phyloP scores from a whole-genome alignment of 1,140 invertebrate genomes.

The Tetraneura akinire region DNA sequence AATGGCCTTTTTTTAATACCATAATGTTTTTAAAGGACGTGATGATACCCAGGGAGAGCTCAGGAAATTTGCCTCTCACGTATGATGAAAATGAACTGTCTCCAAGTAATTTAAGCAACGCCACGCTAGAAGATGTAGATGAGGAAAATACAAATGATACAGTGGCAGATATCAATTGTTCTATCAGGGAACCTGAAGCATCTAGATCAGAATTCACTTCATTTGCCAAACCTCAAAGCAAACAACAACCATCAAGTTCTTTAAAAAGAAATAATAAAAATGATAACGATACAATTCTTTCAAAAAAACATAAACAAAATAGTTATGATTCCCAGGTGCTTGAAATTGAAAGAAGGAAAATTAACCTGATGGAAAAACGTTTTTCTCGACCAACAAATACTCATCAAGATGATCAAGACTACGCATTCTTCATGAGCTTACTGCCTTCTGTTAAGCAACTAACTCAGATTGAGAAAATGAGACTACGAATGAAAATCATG shows the following conservation, averaged over 20 bases:
- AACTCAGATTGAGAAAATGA: slow-evolving; percentile 8
- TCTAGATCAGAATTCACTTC: slow-evolving; percentile 18
- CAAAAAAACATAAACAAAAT: slow-evolving; percentile 25
- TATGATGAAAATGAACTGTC: neutral
- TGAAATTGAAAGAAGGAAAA: slow-evolving; percentile 3
- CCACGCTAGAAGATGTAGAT: slow-evolving; percentile 13
- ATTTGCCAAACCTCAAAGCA: slow-evolving; percentile 27
- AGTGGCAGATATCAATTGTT: slow-evolving; percentile 15
- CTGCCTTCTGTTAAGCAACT: slow-evolving; percentile 4
- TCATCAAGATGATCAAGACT: slow-evolving; percentile 12
- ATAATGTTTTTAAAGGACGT: slow-evolving; percentile 17
- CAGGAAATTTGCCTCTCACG: slow-evolving; percentile 16
- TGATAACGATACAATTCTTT: slow-evolving; percentile 13
- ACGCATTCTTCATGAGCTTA: slow-evolving; percentile 18
- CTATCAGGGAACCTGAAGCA: slow-evolving; percentile 2
- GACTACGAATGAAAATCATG: slow-evolving; percentile 5
- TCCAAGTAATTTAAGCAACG: slow-evolving; percentile 12
- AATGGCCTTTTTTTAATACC: slow-evolving; percentile 21
- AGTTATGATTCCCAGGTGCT: slow-evolving; percentile 18
- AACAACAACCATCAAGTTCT: slow-evolving; percentile 6
- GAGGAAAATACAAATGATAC: slow-evolving; percentile 24
- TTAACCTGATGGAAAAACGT: slow-evolving; percentile 18
- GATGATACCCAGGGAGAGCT: slow-evolving; percentile 11
- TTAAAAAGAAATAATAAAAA: slow-evolving; percentile 34
- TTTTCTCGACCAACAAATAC: slow-evolving; percentile 14